A percentile compares a stretch with the other conserved stretches of the same genome.
These are phyloP conservation scores for Atopsyche davidsoni DNA, from an alignment of 1,140 invertebrate species.

Conservation along the genomic window DNA sequence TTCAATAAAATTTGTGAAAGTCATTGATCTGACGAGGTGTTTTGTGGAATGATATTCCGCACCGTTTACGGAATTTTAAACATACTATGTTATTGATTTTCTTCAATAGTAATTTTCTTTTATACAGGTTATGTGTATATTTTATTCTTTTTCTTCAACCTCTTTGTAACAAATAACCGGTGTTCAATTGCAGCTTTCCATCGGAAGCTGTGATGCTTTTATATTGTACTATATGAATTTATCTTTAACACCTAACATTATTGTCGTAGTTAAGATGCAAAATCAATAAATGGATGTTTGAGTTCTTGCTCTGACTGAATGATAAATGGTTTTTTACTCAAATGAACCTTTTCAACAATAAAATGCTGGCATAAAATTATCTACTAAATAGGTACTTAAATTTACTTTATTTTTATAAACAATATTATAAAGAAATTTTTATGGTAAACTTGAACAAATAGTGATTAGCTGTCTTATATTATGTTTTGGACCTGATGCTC, in stretches of 20 bases:
- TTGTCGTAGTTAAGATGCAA: conserved; percentile 11
- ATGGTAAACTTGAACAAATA: no score
- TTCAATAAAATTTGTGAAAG: no score
- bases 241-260: conserved; percentile 13
- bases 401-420: background rate
- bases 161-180: background rate
- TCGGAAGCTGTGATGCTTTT: conserved; percentile 12
- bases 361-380: background rate
- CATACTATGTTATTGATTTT: background rate
- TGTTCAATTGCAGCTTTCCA: conserved; percentile 5
- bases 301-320: background rate
- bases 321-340: background rate
- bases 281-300: conserved; percentile 12
- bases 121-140: conserved; percentile 10
- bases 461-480: no score
- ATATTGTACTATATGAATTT: conserved; percentile 13
- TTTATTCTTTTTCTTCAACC: background rate
- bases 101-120: conserved; percentile 5
- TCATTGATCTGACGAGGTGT: no score
- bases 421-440: no score
- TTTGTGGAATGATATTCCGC: no score
- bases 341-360: background rate
- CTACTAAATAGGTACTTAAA: background rate
- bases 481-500: no score
- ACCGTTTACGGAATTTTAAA: no score